Evolutionary conservation across 2,797 vertebrate species (phyloP).

Genomic region (Menidia menidia): DNA sequence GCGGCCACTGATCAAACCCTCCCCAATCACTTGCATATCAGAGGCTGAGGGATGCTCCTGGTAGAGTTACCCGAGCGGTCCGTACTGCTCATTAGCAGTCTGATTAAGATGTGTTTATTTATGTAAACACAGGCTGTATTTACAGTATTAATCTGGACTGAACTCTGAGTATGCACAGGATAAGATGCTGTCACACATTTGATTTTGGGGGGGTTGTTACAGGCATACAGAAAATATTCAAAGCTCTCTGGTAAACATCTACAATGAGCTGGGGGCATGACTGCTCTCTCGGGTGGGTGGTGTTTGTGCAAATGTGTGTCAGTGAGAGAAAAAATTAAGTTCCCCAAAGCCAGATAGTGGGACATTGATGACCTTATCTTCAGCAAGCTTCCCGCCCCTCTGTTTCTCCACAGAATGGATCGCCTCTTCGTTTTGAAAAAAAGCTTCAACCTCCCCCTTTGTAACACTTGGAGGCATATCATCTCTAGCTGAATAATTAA

Average conservation of each 20-base stretch:
- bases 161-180: constrained; percentile 38
- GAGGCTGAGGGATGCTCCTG: constrained; percentile 55
- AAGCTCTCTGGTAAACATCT: constrained; percentile 57
- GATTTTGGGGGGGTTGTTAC: constrained; percentile 31
- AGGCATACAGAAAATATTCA: constrained; percentile 39
- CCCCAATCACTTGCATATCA: constrained; percentile 49
- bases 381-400: constrained; percentile 8
- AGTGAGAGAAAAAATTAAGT: constrained; percentile 9
- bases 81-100: constrained; percentile 76
- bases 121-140: constrained; percentile 70
- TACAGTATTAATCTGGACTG: constrained; percentile 61
- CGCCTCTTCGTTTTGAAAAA: constrained; percentile 16
- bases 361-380: constrained; percentile 54
- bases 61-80: constrained; percentile 56
- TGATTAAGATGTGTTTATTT: constrained; percentile 76
- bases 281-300: constrained; percentile 36
- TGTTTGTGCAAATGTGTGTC: constrained; percentile 30
- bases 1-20: constrained; percentile 54
- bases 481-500: constrained; percentile 46
- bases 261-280: constrained; percentile 16
- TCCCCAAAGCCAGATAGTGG: constrained; percentile 39
- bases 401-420: constrained; percentile 19
- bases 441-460: constrained; percentile 25
- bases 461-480: constrained; percentile 37
- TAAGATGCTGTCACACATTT: constrained; percentile 33